phyloP scores from a whole-genome alignment of 2,113 vertebrate genomes.

The Labrus mixtus region DNA sequence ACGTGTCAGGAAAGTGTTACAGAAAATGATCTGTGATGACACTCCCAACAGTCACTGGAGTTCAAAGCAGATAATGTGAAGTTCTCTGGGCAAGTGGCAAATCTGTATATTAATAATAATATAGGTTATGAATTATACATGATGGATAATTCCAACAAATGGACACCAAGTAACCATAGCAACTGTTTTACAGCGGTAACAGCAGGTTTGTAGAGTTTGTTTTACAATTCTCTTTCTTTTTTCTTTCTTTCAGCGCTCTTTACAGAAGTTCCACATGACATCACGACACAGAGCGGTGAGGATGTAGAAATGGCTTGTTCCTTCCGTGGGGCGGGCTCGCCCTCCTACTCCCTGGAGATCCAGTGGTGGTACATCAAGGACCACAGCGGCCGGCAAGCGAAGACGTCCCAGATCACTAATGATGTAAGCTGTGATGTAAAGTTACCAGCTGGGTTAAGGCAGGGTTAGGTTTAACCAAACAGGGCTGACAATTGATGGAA shows the following conservation, averaged over 20 bases:
- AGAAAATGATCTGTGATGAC: too few species aligned
- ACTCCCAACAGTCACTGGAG: too few species aligned
- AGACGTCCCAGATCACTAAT: constrained; percentile 85
- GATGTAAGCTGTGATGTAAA: constrained; percentile 80
- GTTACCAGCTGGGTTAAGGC: too few species aligned
- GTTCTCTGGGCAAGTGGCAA: too few species aligned
- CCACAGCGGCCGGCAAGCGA: constrained; percentile 87
- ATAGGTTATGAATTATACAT: too few species aligned
- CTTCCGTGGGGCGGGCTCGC: constrained; percentile 91
- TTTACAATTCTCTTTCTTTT: neutral
- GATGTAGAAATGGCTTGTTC: constrained; percentile 99
- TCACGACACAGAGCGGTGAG: constrained; percentile 88
- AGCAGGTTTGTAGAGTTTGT: neutral
- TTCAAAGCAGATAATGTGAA: too few species aligned
- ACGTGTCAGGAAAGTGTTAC: too few species aligned
- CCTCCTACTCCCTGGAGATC: constrained; percentile 95
- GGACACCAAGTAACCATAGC: neutral
- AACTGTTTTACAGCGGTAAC: neutral
- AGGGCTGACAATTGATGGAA: neutral
- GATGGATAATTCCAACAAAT: too few species aligned
- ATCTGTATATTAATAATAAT: too few species aligned
- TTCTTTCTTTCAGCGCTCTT: constrained; percentile 88
- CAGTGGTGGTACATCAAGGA: constrained; percentile 97
- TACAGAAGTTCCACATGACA: constrained; percentile 93
- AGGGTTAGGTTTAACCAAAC: neutral